Evolutionary conservation across 2,888 invertebrate genomes (phyloP).

Genomic region (Choristoneura rosaceana): DNA sequence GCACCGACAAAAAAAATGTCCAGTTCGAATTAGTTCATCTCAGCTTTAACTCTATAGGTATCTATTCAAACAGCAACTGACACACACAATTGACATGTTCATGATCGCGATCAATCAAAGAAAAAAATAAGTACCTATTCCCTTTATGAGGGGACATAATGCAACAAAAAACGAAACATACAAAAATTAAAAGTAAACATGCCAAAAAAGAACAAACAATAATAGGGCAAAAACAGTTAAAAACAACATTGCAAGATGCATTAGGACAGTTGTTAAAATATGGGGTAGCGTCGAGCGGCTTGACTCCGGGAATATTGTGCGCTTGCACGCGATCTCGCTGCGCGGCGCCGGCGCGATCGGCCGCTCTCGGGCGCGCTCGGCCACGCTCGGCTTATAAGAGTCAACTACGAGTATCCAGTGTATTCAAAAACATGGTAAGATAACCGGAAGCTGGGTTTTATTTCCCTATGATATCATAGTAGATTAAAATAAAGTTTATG

Average conservation of each 20-base stretch:
- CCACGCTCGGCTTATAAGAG: background rate
- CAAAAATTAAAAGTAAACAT: conserved; percentile 83
- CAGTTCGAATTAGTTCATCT: conserved; percentile 15
- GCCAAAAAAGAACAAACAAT: conserved; percentile 77
- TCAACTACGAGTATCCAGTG: background rate
- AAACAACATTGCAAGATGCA: conserved; percentile 86
- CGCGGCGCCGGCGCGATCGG: conserved; percentile 19
- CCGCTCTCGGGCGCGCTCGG: conserved; percentile 1
- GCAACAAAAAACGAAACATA: conserved; percentile 62
- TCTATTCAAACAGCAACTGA: conserved; percentile 18
- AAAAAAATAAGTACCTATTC: conserved; percentile 47
- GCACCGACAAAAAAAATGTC: conserved; percentile 19
- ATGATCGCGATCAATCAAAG: conserved; percentile 53
- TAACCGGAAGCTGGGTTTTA: conserved; percentile 11
- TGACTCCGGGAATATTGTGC: conserved; percentile 75
- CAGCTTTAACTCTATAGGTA: conserved; percentile 1
- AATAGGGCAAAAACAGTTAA: conserved; percentile 83
- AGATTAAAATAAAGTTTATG: conserved; percentile 1
- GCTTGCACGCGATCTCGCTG: conserved; percentile 73
- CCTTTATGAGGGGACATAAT: conserved; percentile 42
- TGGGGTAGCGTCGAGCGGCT: conserved; percentile 79
- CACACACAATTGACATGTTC: conserved; percentile 25
- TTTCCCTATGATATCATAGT: conserved; percentile 12
- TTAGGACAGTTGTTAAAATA: conserved; percentile 86
- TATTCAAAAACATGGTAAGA: conserved; percentile 13